Base-by-base conservation (phyloP, 2,888 invertebrate genomes). In the Parochlus steinenii region DNA sequence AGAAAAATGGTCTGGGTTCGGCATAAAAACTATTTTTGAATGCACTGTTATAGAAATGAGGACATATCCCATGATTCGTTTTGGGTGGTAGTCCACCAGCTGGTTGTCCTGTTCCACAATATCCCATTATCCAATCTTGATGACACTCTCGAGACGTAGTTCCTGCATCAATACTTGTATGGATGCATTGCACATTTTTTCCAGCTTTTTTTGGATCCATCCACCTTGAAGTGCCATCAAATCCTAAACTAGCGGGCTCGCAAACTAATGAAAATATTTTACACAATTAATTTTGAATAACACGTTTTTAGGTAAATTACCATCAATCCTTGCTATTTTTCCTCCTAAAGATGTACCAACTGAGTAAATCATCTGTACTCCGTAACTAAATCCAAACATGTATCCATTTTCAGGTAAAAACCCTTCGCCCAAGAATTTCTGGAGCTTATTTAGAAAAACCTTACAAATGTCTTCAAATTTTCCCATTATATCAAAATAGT, bases 61-160 rank as follows among this genome's bases (percentile, higher is more conserved):
- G 44, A 36, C 48, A 48, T 5, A 48, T 20, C 3, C 48, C 45
- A 46, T 5, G 37, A 26, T 24, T 32, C 11, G 4, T 23, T 7
- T 18, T 18, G 3, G 20, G 6, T 6, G 16, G 7, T 4, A 6
- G 8, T 4, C n/a, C 33, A 3, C 45, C 43, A 4, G 42, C 47
- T 5, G 40, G 18, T 41, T 48, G 48, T 28, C 39, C 35, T 31
- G 37, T 31, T 18, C 48, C 48, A 39, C 48, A 48, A 17, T 44
- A 31, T 6, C 48, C 48, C 48, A 48, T 46, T 31, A 45, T 41
- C 48, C 48, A 48, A 42, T 48, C 42, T 36, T 48, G 48, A 39
- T 48, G 45, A 24, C 48, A 48, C 28, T 44, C 43, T 4, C 47
- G 40, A 5, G 40, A 34, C 1, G 36, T 11, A 1, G 48, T 47